phyloP scores from a whole-genome alignment of 2,888 invertebrate species.

The Hypercompe scribonia region DNA sequence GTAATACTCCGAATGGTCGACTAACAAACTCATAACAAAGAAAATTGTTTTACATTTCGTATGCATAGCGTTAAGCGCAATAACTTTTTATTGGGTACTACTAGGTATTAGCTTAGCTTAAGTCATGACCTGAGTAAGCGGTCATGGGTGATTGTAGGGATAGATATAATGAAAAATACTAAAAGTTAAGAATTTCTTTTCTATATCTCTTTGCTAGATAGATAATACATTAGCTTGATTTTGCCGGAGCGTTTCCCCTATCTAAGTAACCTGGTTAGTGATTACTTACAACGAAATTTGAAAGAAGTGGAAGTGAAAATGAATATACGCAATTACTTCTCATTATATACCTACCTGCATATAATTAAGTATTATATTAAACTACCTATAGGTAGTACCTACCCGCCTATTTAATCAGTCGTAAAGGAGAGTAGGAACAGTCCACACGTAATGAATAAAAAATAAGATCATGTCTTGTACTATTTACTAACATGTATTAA shows the following conservation, averaged over 20 bases:
- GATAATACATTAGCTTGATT: not conserved
- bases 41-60: slow-evolving; percentile 34
- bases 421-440: not conserved
- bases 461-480: slow-evolving; percentile 61
- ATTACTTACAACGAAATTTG: too few species aligned
- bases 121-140: not conserved
- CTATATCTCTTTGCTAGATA: not conserved
- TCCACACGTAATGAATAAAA: slow-evolving; percentile 56
- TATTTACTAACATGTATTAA: slow-evolving; percentile 73
- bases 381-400: too few species aligned
- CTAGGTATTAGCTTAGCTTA: not conserved
- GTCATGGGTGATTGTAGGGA: not conserved
- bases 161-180: not conserved
- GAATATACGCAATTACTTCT: too few species aligned
- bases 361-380: too few species aligned
- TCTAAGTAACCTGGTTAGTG: not conserved
- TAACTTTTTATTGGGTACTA: not conserved
- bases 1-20: slow-evolving; percentile 67
- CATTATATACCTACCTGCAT: too few species aligned
- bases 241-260: not conserved
- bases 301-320: too few species aligned
- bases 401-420: not conserved
- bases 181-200: not conserved
- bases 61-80: slow-evolving; percentile 8
- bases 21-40: slow-evolving; percentile 51